These are phyloP conservation scores for Neotragus moschatus DNA, from an alignment of 2,113 vertebrate genomes.

Conservation along the genomic window DNA sequence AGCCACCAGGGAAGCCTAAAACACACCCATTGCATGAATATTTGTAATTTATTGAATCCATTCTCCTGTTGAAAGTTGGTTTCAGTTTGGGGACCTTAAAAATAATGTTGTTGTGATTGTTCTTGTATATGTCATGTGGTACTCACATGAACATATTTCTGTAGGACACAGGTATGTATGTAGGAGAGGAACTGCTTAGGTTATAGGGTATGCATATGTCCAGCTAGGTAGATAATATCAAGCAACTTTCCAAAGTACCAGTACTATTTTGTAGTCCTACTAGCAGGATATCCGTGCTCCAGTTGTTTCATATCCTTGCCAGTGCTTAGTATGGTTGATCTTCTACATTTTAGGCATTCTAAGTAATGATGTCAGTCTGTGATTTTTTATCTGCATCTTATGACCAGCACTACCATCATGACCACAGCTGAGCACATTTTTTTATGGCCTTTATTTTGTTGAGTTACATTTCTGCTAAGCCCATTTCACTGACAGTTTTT, in stretches of 20 bases:
- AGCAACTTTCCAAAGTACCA: not conserved
- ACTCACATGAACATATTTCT: not conserved
- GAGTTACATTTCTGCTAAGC: not conserved
- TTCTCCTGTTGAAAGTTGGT: conserved; percentile 7
- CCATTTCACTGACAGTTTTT: not conserved
- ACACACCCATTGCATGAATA: not conserved
- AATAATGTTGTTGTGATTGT: not conserved
- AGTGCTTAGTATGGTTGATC: not conserved
- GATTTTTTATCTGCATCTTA: not conserved
- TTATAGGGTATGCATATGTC: not conserved
- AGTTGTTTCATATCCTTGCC: not conserved
- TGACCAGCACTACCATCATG: not conserved
- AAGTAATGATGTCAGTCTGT: not conserved
- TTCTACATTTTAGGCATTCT: not conserved
- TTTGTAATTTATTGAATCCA: not conserved
- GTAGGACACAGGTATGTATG: not conserved
- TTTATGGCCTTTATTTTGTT: not conserved
- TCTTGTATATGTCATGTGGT: not conserved
- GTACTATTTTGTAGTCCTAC: not conserved
- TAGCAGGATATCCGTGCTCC: not conserved
- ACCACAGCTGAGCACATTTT: not conserved
- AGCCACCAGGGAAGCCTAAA: not conserved
- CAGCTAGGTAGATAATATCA: not conserved
- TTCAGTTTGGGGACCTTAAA: not conserved
- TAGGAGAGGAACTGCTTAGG: not conserved